A percentile compares a stretch with the other conserved stretches of the same genome.
Evolutionary conservation across 2,888 invertebrate species (phyloP).

Genomic region (Polylopha cassiicola): DNA sequence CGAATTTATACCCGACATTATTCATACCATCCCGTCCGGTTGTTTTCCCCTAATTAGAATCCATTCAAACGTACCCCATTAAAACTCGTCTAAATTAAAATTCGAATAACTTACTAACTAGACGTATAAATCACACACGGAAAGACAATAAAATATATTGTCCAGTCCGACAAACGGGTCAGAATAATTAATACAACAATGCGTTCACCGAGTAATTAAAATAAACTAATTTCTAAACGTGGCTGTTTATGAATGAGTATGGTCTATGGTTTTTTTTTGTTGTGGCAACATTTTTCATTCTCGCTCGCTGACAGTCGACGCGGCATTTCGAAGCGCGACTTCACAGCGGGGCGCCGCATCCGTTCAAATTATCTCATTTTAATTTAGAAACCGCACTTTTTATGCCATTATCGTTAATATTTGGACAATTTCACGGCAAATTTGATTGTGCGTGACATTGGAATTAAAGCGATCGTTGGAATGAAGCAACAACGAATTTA

Average conservation of each 20-base stretch:
- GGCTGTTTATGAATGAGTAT: constrained; percentile 69
- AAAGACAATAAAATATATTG: constrained; percentile 76
- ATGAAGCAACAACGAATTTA: too few relatives aligned
- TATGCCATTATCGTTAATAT: constrained; percentile 22
- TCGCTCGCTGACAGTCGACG: constrained; percentile 70
- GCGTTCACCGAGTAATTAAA: constrained; percentile 70
- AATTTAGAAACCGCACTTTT: constrained; percentile 53
- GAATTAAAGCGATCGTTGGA: too few relatives aligned
- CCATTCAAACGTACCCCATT: constrained; percentile 74
- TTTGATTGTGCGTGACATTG: constrained; percentile 15
- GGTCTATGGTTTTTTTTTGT: constrained; percentile 47
- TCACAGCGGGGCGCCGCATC: constrained; percentile 68
- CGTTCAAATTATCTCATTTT: constrained; percentile 69
- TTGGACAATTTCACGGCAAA: constrained; percentile 35
- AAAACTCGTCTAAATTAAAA: constrained; percentile 76
- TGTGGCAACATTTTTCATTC: constrained; percentile 70
- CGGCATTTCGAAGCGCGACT: constrained; percentile 65
- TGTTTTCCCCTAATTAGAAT: constrained; percentile 76
- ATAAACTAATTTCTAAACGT: constrained; percentile 73
- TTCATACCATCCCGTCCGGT: constrained; percentile 58
- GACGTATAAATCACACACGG: constrained; percentile 70
- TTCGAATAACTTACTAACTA: constrained; percentile 77
- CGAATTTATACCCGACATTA: constrained; percentile 73
- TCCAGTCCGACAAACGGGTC: constrained; percentile 51
- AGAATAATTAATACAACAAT: constrained; percentile 74